Conservation (phyloP, 2,113 vertebrate species). For the Pseudopipra pipra region DNA sequence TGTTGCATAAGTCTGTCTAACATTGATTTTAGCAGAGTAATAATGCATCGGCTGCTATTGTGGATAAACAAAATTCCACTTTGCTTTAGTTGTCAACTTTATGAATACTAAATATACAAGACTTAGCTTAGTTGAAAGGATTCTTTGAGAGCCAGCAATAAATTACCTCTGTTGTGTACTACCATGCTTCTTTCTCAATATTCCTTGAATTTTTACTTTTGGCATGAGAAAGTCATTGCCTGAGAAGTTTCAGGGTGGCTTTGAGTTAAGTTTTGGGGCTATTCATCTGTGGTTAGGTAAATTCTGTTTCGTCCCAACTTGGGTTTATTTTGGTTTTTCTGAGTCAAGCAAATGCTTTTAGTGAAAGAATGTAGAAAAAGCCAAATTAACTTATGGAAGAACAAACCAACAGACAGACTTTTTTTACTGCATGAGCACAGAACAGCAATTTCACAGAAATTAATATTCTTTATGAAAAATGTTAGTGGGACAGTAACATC, state of each 20-base stretch:
- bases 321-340: not conserved
- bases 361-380: not conserved
- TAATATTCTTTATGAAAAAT: not conserved
- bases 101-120: not conserved
- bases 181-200: not conserved
- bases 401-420: not conserved
- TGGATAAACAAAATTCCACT: slow-evolving; percentile 14
- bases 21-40: not conserved
- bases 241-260: not conserved
- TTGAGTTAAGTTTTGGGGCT: not conserved
- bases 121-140: not conserved
- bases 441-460: not conserved
- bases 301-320: not conserved
- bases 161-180: not conserved
- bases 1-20: not conserved
- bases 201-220: not conserved
- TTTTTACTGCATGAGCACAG: not conserved
- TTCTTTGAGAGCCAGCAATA: not conserved
- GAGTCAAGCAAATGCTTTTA: not conserved
- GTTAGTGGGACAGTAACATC: not conserved
- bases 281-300: not conserved
- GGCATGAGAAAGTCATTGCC: not conserved
- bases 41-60: not conserved
- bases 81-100: not conserved
- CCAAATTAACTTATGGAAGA: not conserved